phyloP scores from a whole-genome alignment of 2,888 invertebrate genomes.

The Leuctra nigra region DNA sequence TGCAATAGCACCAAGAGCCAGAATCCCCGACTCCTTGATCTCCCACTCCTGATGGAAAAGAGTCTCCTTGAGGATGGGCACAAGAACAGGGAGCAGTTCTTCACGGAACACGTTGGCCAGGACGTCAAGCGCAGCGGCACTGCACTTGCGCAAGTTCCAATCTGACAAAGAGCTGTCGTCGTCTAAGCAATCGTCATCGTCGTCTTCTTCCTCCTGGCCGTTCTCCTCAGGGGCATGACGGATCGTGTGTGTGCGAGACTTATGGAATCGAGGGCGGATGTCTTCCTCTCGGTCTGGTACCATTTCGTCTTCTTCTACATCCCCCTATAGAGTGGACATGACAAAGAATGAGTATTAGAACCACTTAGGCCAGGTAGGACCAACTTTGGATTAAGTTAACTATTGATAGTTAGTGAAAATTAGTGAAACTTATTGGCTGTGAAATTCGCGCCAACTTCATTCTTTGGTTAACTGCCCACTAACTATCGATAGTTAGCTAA shows the following conservation, averaged over 20 bases:
- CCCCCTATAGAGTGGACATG: slow-evolving; percentile 54
- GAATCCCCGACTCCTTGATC: slow-evolving; percentile 88
- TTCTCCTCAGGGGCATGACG: slow-evolving; percentile 49
- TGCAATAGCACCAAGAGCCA: slow-evolving; percentile 89
- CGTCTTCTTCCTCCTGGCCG: slow-evolving; percentile 58
- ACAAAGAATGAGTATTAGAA: too few species aligned
- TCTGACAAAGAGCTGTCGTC: slow-evolving; percentile 90
- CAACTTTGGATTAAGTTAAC: too few species aligned
- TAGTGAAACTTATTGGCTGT: too few species aligned
- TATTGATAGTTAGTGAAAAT: too few species aligned
- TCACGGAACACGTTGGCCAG: slow-evolving; percentile 95
- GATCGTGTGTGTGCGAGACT: slow-evolving; percentile 81
- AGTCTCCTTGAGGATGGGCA: slow-evolving; percentile 95
- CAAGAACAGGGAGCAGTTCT: slow-evolving; percentile 84
- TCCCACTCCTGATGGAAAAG: slow-evolving; percentile 94
- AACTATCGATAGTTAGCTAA: too few species aligned
- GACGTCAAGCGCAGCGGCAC: slow-evolving; percentile 96
- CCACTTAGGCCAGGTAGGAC: too few species aligned
- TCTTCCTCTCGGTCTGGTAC: slow-evolving; percentile 97
- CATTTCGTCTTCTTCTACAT: slow-evolving; percentile 95
- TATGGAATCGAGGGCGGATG: slow-evolving; percentile 94
- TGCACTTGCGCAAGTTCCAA: slow-evolving; percentile 94
- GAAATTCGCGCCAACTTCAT: too few species aligned
- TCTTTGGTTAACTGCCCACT: too few species aligned
- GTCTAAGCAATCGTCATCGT: slow-evolving; percentile 70